A percentile compares a stretch with the other conserved stretches of the same genome.
phyloP scores from a whole-genome alignment of 2,888 invertebrate species.

The Cheilosia soror region DNA sequence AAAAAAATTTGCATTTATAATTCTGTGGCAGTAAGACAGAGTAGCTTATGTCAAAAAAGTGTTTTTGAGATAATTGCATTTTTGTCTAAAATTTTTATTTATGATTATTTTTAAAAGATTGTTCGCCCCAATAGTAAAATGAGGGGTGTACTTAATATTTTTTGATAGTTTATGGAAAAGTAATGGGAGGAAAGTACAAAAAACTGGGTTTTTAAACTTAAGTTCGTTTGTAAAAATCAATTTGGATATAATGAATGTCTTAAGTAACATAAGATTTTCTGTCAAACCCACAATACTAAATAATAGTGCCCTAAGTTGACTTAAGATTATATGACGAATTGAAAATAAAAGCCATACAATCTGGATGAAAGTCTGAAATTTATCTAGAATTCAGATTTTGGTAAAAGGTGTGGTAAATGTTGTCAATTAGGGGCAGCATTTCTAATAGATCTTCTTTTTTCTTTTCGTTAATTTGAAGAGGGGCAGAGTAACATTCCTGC shows the following conservation, averaged over 20 bases:
- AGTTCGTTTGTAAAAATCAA: slow-evolving; percentile 1
- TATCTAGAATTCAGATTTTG: neutral
- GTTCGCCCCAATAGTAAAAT: neutral
- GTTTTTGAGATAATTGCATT: neutral
- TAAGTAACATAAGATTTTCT: neutral
- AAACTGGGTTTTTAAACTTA: neutral
- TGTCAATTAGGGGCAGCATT: slow-evolving; percentile 21
- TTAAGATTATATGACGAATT: neutral
- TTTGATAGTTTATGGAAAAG: neutral
- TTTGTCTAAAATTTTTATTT: neutral
- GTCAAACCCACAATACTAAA: too few species aligned
- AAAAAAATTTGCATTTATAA: too few species aligned
- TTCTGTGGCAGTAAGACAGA: neutral
- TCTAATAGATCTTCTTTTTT: slow-evolving; percentile 25
- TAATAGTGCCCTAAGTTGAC: too few species aligned
- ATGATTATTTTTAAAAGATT: neutral
- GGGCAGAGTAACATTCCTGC: neutral
- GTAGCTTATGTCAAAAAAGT: neutral
- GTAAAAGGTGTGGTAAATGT: slow-evolving; percentile 18
- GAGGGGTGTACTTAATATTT: neutral
- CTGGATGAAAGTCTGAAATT: neutral
- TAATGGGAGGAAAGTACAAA: neutral
- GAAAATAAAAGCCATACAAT: neutral
- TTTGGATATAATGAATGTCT: slow-evolving; percentile 4
- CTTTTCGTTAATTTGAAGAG: slow-evolving; percentile 23